phyloP scores from a whole-genome alignment of 2,113 vertebrate genomes.

The Trichomycterus rosablanca region DNA sequence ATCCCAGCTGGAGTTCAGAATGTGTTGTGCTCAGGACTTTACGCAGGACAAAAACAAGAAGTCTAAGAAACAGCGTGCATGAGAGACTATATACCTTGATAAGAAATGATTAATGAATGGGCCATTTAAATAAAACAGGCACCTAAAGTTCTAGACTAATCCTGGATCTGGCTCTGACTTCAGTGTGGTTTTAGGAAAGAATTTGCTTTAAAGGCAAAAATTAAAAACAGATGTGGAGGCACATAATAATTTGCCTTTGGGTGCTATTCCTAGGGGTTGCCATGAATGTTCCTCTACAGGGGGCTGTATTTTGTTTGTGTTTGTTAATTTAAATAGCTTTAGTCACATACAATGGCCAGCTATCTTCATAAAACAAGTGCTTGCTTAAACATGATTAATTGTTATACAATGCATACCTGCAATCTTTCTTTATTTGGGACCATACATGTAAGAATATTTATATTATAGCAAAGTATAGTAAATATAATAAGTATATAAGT shows the following conservation, averaged over 20 bases:
- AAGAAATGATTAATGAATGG: conserved; percentile 50
- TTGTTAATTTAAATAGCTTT: not conserved
- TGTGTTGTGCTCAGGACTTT: conserved; percentile 32
- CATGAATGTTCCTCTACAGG: conserved; percentile 9
- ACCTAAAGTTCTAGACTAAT: conserved; percentile 40
- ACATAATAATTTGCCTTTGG: conserved; percentile 44
- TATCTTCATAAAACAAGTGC: too few species aligned
- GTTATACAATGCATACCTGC: too few species aligned
- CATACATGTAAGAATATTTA: too few species aligned
- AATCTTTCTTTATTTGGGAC: too few species aligned
- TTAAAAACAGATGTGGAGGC: conserved; percentile 67
- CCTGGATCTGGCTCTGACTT: conserved; percentile 55
- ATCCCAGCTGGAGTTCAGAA: conserved; percentile 54
- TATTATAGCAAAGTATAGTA: too few species aligned
- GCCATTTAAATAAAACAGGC: conserved; percentile 48
- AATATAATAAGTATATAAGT: too few species aligned
- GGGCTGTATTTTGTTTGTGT: conserved; percentile 17
- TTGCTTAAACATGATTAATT: too few species aligned
- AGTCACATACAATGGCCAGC: conserved; percentile 14
- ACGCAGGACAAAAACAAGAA: not conserved
- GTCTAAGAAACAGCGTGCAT: not conserved
- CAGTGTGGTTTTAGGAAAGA: conserved; percentile 59
- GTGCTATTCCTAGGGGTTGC: conserved; percentile 35
- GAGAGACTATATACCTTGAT: conserved; percentile 31
- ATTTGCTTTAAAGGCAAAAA: conserved; percentile 68